Evolutionary conservation across 2,797 vertebrate genomes (phyloP).

Genomic region (Threskiornis aethiopicus): DNA sequence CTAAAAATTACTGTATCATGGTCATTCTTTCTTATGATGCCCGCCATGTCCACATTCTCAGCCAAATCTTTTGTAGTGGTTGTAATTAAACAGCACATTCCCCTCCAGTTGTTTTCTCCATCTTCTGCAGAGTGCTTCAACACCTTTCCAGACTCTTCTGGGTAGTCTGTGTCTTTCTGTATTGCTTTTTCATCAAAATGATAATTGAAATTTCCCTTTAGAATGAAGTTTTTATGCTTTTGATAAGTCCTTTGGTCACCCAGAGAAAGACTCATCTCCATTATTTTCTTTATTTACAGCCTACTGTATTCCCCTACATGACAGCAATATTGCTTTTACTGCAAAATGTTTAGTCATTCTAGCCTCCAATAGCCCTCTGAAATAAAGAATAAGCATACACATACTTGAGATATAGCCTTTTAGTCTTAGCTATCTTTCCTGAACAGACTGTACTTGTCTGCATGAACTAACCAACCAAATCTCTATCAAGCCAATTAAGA

Average conservation of each 20-base stretch:
- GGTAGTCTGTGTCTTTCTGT: neutral
- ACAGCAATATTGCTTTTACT: neutral
- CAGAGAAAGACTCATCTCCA: neutral
- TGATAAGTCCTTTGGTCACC: neutral
- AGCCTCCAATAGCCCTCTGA: neutral
- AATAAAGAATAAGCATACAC: neutral
- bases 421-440: neutral
- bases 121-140: neutral
- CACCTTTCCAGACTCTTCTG: neutral
- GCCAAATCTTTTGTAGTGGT: neutral
- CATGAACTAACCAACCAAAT: neutral
- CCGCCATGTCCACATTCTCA: neutral
- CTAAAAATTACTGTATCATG: neutral
- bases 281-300: neutral
- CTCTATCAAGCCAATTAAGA: neutral
- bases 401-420: neutral
- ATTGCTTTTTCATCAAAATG: neutral
- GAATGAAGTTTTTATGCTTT: neutral
- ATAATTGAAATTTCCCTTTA: neutral
- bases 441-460: neutral
- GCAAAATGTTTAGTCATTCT: neutral
- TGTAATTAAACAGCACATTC: neutral
- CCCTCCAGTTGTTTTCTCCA: neutral
- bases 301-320: neutral
- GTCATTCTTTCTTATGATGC: neutral